Percentiles rank a stretch among this genome's conserved stretches.
phyloP scores from a whole-genome alignment of 1,140 invertebrate genomes.

The Drepana arcuata region DNA sequence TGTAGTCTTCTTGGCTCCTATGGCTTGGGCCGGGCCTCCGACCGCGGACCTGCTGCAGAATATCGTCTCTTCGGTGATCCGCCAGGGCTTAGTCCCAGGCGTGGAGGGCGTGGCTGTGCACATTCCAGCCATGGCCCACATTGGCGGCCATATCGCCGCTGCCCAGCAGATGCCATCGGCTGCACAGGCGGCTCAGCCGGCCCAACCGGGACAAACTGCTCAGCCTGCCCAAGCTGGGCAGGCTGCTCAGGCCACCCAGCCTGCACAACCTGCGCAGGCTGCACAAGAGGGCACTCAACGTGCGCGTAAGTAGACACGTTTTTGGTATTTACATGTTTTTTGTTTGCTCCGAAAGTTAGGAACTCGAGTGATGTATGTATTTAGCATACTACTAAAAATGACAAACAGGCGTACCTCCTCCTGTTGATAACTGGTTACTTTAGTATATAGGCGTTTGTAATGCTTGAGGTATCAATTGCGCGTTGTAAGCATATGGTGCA shows the following conservation, averaged over 20 bases:
- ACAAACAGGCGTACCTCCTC: too few species aligned
- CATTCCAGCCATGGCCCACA: neutral
- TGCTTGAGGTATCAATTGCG: too few species aligned
- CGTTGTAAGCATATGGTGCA: too few species aligned
- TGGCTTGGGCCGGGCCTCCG: slow-evolving; percentile 23
- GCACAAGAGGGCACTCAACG: slow-evolving; percentile 3
- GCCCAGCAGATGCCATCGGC: too few species aligned
- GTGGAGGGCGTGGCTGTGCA: slow-evolving; percentile 19
- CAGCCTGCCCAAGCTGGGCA: neutral
- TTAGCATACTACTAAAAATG: too few species aligned
- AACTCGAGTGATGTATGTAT: too few species aligned
- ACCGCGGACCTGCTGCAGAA: slow-evolving; percentile 32
- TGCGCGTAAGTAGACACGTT: too few species aligned
- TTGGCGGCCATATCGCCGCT: neutral
- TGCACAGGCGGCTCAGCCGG: neutral
- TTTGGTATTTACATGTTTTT: too few species aligned
- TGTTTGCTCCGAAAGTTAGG: neutral
- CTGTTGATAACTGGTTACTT: too few species aligned
- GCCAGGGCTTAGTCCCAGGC: slow-evolving; percentile 26
- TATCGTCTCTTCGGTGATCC: slow-evolving; percentile 28
- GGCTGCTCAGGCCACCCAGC: neutral
- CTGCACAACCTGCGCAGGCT: neutral
- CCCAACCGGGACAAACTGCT: too few species aligned
- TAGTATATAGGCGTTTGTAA: too few species aligned
- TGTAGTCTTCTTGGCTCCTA: slow-evolving; percentile 27